Evolutionary conservation across 2,888 invertebrate species (phyloP).

Genomic region (Zele albiditarsus): DNA sequence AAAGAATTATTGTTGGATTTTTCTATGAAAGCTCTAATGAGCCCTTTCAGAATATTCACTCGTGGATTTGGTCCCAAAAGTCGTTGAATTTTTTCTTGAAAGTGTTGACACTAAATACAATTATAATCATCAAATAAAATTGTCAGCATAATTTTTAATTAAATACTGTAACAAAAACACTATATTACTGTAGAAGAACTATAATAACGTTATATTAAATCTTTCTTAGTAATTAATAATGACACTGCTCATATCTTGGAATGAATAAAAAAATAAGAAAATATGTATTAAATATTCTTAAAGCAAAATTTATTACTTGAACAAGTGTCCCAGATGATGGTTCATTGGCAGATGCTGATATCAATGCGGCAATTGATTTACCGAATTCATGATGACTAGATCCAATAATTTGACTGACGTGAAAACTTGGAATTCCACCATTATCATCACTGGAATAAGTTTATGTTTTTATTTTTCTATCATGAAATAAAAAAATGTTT

Average conservation of each 20-base stretch:
- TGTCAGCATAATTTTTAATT: too few relatives aligned
- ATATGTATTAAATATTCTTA: not conserved
- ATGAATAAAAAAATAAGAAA: too few relatives aligned
- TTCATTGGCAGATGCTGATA: slow-evolving; percentile 59
- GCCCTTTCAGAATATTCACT: slow-evolving; percentile 55
- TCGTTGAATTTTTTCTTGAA: slow-evolving; percentile 57
- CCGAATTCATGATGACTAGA: slow-evolving; percentile 57
- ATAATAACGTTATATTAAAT: too few relatives aligned
- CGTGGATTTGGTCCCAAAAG: slow-evolving; percentile 58
- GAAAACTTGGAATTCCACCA: slow-evolving; percentile 75
- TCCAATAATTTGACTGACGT: slow-evolving; percentile 65
- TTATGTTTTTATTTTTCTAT: slow-evolving; percentile 34
- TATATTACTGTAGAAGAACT: too few relatives aligned
- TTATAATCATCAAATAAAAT: too few relatives aligned
- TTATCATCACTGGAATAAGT: slow-evolving; percentile 70
- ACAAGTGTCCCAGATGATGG: slow-evolving; percentile 61
- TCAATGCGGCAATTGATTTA: slow-evolving; percentile 61
- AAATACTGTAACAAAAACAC: too few relatives aligned
- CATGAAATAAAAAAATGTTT: not conserved
- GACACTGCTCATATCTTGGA: too few relatives aligned
- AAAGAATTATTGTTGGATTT: slow-evolving; percentile 51
- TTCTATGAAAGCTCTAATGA: slow-evolving; percentile 52
- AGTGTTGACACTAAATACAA: slow-evolving; percentile 60
- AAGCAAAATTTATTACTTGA: slow-evolving; percentile 49
- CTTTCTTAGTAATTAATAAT: too few relatives aligned